These are phyloP conservation scores for Urechis unicinctus DNA, from an alignment of 2,888 invertebrate genomes.

Conservation along the genomic window DNA sequence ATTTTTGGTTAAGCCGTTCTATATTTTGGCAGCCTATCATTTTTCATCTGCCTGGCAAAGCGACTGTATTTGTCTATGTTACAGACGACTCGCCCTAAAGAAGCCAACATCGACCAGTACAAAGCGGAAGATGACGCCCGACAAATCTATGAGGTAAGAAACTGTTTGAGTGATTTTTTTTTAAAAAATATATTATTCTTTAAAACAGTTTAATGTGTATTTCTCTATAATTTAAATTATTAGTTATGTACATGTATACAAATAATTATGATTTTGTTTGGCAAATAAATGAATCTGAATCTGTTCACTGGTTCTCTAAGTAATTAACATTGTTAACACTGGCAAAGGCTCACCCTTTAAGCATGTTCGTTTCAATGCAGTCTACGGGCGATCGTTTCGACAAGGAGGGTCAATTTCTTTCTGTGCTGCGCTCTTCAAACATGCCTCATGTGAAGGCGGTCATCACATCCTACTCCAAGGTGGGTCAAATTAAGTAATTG, in stretches of 20 bases:
- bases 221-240: too few species aligned
- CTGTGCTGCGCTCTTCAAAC: background rate
- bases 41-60: too few species aligned
- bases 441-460: background rate
- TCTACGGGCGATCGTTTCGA: background rate
- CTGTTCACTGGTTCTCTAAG: too few species aligned
- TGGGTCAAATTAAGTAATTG: background rate
- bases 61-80: too few species aligned
- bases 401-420: background rate
- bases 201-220: too few species aligned
- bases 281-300: too few species aligned
- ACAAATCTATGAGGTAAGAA: background rate
- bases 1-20: background rate
- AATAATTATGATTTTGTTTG: too few species aligned
- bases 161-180: background rate
- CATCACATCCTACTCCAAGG: background rate
- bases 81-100: background rate
- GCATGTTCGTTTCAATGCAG: too few species aligned
- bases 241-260: too few species aligned
- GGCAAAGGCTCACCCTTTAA: too few species aligned
- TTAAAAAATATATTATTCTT: background rate
- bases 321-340: too few species aligned
- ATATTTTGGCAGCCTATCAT: too few species aligned
- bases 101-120: background rate
- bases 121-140: background rate